Base-by-base conservation (phyloP, 2,113 vertebrate genomes). In the Paedocypris sp. region DNA sequence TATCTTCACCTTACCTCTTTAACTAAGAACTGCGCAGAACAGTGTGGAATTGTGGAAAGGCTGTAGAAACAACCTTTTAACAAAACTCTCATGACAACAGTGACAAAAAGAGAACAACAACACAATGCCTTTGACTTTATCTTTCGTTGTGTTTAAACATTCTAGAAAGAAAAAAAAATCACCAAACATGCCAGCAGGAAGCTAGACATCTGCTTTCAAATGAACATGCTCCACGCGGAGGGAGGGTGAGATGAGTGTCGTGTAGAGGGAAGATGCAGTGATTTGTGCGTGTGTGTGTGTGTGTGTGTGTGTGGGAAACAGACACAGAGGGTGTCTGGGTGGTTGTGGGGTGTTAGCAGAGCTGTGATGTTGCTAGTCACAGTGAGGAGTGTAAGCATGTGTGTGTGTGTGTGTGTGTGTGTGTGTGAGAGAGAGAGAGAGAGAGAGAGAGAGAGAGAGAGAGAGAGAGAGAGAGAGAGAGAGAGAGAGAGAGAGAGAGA, bases 321-420 rank as follows among this genome's bases (percentile, higher is more conserved):
- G 46, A 43, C 20, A 16, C 36, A 20, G 46, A 52, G 64, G 48
- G 60, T 63, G 47, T 42, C 68, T 64, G 51, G 61, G 56, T 39
- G 46, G 48, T 67, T 75, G 46, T 45, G 26, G 70, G 48, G 84
- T 85, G 74, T 64, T 76, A 79, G 71, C 78, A 77, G 80, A 83
- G 83, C 85, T 84, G 81, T 80, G 84, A 86, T 84, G 84, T 83
- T 87, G 85, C 84, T 85, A 86, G 81, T 77, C 80, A 73, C 79
- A 83, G 82, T 83, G 67, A 71, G 61, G 22, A 23, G 19, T 43
- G 11, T 19, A 25, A 3, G 39, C 36, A 33, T 36, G 16, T 61
- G 42, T 49, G 41, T 46, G 45, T 39, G 42, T 47, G 46, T 52
- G 53, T 59, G 47, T 35, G 26, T 63, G 50, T 64, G 16, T 31